These are phyloP conservation scores for Megaceryle alcyon DNA, from an alignment of 2,797 vertebrate species.

Conservation along the genomic window DNA sequence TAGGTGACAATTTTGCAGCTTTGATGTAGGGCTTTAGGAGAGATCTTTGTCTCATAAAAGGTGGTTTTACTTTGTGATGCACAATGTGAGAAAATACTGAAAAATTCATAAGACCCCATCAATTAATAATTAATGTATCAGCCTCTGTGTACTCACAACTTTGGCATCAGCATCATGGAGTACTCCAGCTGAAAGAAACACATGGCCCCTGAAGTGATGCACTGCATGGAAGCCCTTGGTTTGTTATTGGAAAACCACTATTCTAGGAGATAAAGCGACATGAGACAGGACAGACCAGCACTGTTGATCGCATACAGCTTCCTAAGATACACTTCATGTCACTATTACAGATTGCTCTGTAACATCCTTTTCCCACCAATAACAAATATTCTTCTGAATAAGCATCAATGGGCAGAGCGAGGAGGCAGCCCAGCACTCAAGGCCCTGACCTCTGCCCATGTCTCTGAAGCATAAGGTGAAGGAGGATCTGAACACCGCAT, in stretches of 20 bases:
- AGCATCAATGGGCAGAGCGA: neutral
- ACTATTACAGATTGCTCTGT: neutral
- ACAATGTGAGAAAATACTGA: slow-evolving; percentile 75
- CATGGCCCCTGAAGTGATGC: neutral
- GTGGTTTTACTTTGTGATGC: slow-evolving; percentile 69
- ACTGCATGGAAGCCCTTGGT: slow-evolving; percentile 19
- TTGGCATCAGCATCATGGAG: neutral
- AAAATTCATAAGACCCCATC: slow-evolving; percentile 76
- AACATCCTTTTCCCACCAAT: neutral
- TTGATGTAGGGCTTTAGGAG: slow-evolving; percentile 59
- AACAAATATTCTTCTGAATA: neutral
- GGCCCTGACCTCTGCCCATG: fast-evolving
- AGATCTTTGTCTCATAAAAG: slow-evolving; percentile 39
- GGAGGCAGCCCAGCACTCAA: neutral
- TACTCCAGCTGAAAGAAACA: neutral
- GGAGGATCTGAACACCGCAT: neutral
- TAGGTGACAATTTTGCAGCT: slow-evolving; percentile 56
- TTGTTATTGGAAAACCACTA: slow-evolving; percentile 41
- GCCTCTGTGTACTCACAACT: slow-evolving; percentile 61
- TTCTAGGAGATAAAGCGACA: neutral
- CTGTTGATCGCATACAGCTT: neutral
- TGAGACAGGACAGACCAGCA: neutral
- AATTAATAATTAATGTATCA: slow-evolving; percentile 86
- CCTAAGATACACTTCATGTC: neutral
- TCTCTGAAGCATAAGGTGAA: neutral